Conservation (phyloP, 2,888 invertebrate species). For the Drosophila nr. perissopoda region DNA sequence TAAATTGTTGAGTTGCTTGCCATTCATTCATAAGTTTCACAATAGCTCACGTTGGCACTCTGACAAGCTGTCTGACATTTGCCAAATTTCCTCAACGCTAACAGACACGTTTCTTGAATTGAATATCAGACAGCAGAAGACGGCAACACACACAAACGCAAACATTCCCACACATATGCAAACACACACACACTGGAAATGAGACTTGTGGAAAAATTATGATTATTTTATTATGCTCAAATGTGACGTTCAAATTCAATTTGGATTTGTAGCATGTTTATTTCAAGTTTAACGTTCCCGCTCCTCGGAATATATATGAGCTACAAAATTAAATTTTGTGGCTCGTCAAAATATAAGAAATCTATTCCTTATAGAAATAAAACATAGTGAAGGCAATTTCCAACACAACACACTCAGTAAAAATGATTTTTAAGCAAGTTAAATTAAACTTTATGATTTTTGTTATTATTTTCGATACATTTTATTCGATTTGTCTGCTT, state of each 20-base stretch:
- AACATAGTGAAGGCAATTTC: slow-evolving; percentile 7
- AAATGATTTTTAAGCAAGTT: neutral
- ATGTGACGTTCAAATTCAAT: slow-evolving; percentile 67
- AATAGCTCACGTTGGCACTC: slow-evolving; percentile 34
- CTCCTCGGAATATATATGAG: neutral
- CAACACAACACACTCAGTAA: neutral
- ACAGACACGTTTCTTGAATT: slow-evolving; percentile 73
- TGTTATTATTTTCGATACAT: neutral
- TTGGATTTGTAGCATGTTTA: slow-evolving; percentile 55
- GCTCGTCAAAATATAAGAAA: slow-evolving; percentile 17
- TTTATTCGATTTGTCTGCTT: neutral
- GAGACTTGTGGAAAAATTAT: slow-evolving; percentile 47
- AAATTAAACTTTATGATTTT: neutral
- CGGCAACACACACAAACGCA: neutral
- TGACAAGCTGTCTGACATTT: slow-evolving; percentile 66
- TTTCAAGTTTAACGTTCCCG: slow-evolving; percentile 29
- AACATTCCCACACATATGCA: slow-evolving; percentile 1
- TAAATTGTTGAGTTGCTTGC: slow-evolving; percentile 40
- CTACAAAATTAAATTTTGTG: slow-evolving; percentile 16
- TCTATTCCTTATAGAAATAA: slow-evolving; percentile 34
- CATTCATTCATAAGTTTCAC: slow-evolving; percentile 59
- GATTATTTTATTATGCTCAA: slow-evolving; percentile 54
- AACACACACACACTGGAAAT: neutral
- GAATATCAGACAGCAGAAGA: slow-evolving; percentile 48
- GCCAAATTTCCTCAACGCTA: slow-evolving; percentile 58